Evolutionary conservation across 2,797 vertebrate species (phyloP).

Genomic region (Aselliscus stoliczkanus): DNA sequence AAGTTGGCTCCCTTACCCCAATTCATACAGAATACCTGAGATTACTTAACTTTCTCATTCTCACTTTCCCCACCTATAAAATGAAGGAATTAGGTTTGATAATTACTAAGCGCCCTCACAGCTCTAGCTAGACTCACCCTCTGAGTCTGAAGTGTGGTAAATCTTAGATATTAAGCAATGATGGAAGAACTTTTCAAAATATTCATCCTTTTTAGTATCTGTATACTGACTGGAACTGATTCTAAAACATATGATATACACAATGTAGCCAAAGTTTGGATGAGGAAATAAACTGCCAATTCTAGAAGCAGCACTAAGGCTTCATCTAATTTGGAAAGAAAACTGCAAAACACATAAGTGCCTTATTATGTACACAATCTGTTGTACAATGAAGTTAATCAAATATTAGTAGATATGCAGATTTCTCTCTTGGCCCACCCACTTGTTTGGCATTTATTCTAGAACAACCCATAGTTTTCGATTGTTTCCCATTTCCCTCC

Average conservation of each 20-base stretch:
- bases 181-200: neutral
- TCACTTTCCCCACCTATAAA: neutral
- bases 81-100: neutral
- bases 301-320: neutral
- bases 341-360: neutral
- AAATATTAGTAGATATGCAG: neutral
- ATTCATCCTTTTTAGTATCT: neutral
- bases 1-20: neutral
- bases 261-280: neutral
- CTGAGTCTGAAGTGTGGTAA: neutral
- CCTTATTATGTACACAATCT: neutral
- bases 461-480: neutral
- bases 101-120: neutral
- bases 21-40: neutral
- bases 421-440: neutral
- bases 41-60: neutral
- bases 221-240: neutral
- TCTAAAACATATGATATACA: neutral
- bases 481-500: neutral
- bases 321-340: neutral
- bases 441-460: neutral
- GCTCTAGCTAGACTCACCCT: neutral
- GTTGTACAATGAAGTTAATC: neutral
- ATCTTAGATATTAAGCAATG: neutral
- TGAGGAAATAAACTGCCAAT: neutral